These are phyloP conservation scores for Holacanthus passer DNA, from an alignment of 2,113 vertebrate species.

Conservation along the genomic window DNA sequence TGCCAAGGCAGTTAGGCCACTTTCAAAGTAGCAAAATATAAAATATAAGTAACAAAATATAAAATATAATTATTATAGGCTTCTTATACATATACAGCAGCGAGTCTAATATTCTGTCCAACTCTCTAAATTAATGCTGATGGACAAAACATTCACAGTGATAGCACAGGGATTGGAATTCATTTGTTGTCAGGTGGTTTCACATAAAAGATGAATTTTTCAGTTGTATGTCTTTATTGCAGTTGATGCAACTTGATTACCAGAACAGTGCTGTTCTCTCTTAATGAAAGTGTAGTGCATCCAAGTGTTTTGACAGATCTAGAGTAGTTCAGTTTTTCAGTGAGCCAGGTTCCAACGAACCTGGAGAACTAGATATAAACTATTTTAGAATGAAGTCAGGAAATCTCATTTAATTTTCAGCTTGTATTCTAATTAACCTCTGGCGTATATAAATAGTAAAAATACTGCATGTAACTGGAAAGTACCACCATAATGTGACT, in stretches of 20 bases:
- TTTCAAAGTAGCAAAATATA: neutral
- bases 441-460: neutral
- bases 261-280: neutral
- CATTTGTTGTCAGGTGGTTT: neutral
- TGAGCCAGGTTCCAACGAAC: neutral
- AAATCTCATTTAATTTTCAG: neutral
- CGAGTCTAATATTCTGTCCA: neutral
- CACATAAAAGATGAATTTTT: neutral
- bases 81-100: too few relatives aligned
- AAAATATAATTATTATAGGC: too few relatives aligned
- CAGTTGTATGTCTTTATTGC: neutral
- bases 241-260: neutral
- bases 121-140: neutral
- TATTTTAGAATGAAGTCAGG: neutral
- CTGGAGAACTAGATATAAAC: neutral
- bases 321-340: neutral
- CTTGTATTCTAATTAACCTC: neutral
- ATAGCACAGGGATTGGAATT: neutral
- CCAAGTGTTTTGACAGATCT: neutral
- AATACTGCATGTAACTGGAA: neutral
- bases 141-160: neutral
- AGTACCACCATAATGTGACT: neutral
- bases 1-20: too few relatives aligned
- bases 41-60: too few relatives aligned
- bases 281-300: neutral